phyloP scores from a whole-genome alignment of 1,140 invertebrate species.

The Hormaphis cornu region DNA sequence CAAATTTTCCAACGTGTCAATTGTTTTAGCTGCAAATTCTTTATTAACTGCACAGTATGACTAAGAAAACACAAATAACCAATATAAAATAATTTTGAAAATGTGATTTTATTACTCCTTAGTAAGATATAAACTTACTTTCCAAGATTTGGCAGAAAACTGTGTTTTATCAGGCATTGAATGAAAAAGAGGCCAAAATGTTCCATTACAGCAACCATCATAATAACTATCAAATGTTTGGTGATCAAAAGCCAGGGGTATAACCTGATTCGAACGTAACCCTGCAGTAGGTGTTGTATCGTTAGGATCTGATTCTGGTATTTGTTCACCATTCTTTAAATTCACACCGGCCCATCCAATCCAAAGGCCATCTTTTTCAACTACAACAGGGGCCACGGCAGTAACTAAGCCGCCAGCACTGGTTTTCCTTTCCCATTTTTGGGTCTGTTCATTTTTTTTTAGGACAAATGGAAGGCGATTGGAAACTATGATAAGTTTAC shows the following conservation, averaged over 20 bases:
- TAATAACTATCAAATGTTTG: conserved; percentile 74
- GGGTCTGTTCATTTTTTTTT: conserved; percentile 52
- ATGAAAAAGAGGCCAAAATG: conserved; percentile 84
- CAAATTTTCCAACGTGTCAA: conserved; percentile 56
- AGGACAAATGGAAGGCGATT: conserved; percentile 81
- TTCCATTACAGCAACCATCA: conserved; percentile 84
- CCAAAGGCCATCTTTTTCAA: conserved; percentile 73
- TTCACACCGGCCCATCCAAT: conserved; percentile 83
- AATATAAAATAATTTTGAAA: background rate
- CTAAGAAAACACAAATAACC: conserved; percentile 34
- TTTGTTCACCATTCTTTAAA: conserved; percentile 58
- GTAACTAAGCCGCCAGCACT: conserved; percentile 82
- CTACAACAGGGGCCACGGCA: conserved; percentile 78
- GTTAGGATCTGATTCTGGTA: conserved; percentile 74
- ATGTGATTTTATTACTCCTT: background rate
- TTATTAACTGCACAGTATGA: conserved; percentile 73
- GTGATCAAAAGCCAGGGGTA: conserved; percentile 65
- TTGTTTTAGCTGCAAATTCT: conserved; percentile 69
- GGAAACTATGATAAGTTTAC: conserved; percentile 69
- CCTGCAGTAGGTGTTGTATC: conserved; percentile 77
- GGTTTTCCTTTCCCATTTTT: conserved; percentile 58
- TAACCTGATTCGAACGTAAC: conserved; percentile 65
- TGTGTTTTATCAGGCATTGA: conserved; percentile 75
- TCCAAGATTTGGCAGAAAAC: conserved; percentile 71
- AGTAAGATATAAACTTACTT: conserved; percentile 39